phyloP scores from a whole-genome alignment of 30 jellyfish, hydroid and myxozoan genomes.

The Cassiopea xamachana region DNA sequence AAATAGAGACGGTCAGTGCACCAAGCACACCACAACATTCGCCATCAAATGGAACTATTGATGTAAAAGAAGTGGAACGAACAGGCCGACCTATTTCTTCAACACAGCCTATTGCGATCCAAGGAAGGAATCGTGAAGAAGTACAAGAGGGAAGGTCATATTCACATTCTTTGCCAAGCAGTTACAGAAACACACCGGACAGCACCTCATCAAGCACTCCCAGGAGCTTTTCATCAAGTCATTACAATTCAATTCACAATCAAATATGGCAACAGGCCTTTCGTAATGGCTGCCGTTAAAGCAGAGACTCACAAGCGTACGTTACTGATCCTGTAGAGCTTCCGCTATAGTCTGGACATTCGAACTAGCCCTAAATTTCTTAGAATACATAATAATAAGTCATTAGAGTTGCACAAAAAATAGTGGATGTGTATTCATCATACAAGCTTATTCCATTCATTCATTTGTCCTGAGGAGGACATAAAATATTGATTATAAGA shows the following conservation, averaged over 20 bases:
- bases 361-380: not conserved
- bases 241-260: conserved; percentile 52
- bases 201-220: conserved; percentile 55
- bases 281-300: conserved; percentile 57
- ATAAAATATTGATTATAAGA: not conserved
- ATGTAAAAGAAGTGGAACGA: not conserved
- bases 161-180: conserved; percentile 53
- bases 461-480: not conserved
- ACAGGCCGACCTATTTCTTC: conserved; percentile 44
- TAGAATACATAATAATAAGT: too few relatives aligned
- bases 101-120: conserved; percentile 69
- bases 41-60: not conserved
- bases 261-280: conserved; percentile 75
- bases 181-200: conserved; percentile 60
- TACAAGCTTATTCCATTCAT: not conserved
- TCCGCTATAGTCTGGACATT: not conserved
- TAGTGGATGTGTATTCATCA: not conserved
- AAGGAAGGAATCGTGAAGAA: conserved; percentile 11
- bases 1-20: conserved; percentile 44
- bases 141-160: conserved; percentile 4
- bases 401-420: not conserved
- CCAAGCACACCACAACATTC: conserved; percentile 48
- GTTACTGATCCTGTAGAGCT: too few relatives aligned
- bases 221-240: conserved; percentile 55
- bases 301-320: too few relatives aligned